Conservation (phyloP, 2,113 vertebrate genomes). For the Psittacara wagleri region DNA sequence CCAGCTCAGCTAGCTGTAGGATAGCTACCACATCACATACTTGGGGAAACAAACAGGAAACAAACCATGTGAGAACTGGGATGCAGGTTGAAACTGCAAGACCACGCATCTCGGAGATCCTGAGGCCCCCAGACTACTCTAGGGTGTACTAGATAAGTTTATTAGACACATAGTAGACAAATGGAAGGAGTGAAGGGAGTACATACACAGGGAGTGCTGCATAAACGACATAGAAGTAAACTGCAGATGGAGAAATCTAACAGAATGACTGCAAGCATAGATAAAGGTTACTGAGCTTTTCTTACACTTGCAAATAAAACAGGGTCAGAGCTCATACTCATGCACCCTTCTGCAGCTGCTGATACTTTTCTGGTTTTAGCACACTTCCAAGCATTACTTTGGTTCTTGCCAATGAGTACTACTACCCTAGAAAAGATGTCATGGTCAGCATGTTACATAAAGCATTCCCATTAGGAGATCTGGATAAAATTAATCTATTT, state of each 20-base stretch:
- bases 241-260: neutral
- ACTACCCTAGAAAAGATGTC: neutral
- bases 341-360: neutral
- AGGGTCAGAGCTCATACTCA: neutral
- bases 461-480: neutral
- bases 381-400: neutral
- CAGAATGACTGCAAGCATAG: conserved; percentile 14
- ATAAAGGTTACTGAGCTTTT: conserved; percentile 31
- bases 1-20: neutral
- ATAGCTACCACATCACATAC: neutral
- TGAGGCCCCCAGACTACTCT: neutral
- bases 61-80: neutral
- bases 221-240: neutral
- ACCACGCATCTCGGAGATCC: neutral
- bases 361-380: neutral
- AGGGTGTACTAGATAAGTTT: neutral
- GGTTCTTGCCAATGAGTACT: neutral
- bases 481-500: neutral
- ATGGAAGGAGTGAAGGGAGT: neutral
- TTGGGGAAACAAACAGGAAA: neutral
- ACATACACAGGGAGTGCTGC: neutral
- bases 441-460: neutral
- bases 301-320: neutral
- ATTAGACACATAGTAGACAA: neutral
- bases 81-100: neutral